Evolutionary conservation across 2,888 invertebrate genomes (phyloP).

Genomic region (Epinotia nisella): DNA sequence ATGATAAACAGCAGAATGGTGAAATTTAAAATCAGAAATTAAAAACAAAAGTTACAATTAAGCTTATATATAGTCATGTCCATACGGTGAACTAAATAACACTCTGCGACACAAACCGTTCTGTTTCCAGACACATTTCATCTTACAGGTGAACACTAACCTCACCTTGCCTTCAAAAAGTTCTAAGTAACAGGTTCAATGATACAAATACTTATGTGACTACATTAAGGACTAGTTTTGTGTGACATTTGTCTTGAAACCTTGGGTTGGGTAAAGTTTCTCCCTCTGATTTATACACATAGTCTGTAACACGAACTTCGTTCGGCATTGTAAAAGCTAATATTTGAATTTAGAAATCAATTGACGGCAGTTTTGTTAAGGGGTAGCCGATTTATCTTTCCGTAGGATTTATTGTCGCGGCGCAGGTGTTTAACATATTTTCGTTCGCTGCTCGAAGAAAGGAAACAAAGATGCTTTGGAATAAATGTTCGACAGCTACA

Average conservation of each 20-base stretch:
- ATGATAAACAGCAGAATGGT: too few species aligned
- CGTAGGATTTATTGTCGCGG: constrained; percentile 27
- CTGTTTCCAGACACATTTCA: not conserved
- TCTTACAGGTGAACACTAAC: not conserved
- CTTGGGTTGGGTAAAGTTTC: not conserved
- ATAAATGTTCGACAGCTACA: not conserved
- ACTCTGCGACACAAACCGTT: not conserved
- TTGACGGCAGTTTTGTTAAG: constrained; percentile 45
- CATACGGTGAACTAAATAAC: not conserved
- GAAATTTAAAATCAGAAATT: too few species aligned
- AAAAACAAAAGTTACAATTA: too few species aligned
- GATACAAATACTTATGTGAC: not conserved
- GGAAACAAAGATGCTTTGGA: constrained; percentile 5
- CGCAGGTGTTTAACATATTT: constrained; percentile 26
- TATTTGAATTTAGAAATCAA: constrained; percentile 48
- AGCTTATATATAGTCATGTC: too few species aligned
- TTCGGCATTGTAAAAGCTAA: constrained; percentile 40
- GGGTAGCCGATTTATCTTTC: constrained; percentile 37
- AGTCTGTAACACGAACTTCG: constrained; percentile 33
- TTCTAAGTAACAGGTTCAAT: not conserved
- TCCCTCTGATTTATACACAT: constrained; percentile 31
- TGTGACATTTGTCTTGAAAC: not conserved
- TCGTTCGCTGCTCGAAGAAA: constrained; percentile 7
- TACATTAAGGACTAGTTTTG: not conserved
- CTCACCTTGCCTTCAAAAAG: not conserved